phyloP scores from a whole-genome alignment of 1,140 invertebrate genomes.

The Diorhabda elongata region DNA sequence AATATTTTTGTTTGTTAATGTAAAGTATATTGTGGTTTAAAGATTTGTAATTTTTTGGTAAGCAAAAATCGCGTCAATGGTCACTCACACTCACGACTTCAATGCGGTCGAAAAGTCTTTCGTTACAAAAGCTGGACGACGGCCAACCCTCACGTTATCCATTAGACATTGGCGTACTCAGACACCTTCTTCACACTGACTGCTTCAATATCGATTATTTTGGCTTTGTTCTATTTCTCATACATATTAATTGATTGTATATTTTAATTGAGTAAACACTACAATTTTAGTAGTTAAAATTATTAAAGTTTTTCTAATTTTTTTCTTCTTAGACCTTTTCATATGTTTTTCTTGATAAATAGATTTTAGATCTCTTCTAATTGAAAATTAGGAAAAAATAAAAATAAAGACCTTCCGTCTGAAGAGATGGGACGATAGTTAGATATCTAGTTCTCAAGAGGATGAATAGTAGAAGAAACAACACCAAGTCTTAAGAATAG shows the following conservation, averaged over 20 bases:
- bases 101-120: slow-evolving; percentile 31
- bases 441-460: too few relatives aligned
- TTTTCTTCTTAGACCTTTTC: too few relatives aligned
- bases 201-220: not conserved
- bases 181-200: not conserved
- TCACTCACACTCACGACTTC: slow-evolving; percentile 29
- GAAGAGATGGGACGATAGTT: too few relatives aligned
- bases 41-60: not conserved
- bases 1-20: not conserved
- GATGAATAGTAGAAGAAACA: too few relatives aligned
- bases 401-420: too few relatives aligned
- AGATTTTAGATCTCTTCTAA: too few relatives aligned
- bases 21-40: not conserved
- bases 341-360: too few relatives aligned
- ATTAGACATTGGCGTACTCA: slow-evolving; percentile 21
- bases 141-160: slow-evolving; percentile 20
- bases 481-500: too few relatives aligned
- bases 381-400: too few relatives aligned
- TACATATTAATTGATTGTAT: not conserved
- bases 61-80: not conserved
- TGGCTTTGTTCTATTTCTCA: not conserved
- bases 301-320: not conserved
- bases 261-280: not conserved
- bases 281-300: not conserved
- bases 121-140: slow-evolving; percentile 27